Percentiles rank a stretch among this genome's conserved stretches.
Evolutionary conservation across 2,797 vertebrate genomes (phyloP).

Genomic region (Miichthys miiuy): DNA sequence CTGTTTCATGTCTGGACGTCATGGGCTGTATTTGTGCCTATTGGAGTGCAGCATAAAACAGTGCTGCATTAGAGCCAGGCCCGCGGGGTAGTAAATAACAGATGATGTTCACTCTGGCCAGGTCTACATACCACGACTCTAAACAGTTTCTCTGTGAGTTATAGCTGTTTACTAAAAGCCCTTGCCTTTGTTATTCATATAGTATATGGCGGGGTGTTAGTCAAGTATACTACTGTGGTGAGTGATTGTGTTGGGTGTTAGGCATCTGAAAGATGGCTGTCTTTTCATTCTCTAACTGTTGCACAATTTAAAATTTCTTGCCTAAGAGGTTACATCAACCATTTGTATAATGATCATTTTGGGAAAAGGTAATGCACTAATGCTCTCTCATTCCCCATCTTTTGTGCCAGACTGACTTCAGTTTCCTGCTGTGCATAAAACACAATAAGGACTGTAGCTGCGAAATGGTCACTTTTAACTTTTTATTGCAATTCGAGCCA

Average conservation of each 20-base stretch:
- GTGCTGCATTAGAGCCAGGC: conserved; percentile 66
- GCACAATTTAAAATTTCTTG: conserved; percentile 48
- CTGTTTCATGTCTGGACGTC: conserved; percentile 80
- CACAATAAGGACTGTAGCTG: conserved; percentile 30
- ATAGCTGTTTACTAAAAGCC: conserved; percentile 84
- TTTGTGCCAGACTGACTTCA: conserved; percentile 44
- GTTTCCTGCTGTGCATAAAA: conserved; percentile 43
- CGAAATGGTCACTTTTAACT: conserved; percentile 47
- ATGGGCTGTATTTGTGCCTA: conserved; percentile 54
- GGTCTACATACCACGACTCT: conserved; percentile 81
- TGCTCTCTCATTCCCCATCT: conserved; percentile 24
- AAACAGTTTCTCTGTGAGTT: conserved; percentile 83
- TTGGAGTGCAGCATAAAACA: conserved; percentile 72
- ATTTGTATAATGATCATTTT: conserved; percentile 49
- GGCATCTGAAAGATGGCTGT: conserved; percentile 29
- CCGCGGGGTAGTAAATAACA: conserved; percentile 81
- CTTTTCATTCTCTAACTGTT: conserved; percentile 50
- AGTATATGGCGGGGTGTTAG: conserved; percentile 68
- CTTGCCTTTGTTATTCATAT: conserved; percentile 79
- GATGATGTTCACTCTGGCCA: conserved; percentile 76
- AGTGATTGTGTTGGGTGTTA: conserved; percentile 42
- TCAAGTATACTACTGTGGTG: conserved; percentile 61
- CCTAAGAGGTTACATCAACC: conserved; percentile 43
- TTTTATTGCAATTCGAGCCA: conserved; percentile 28
- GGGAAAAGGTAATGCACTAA: conserved; percentile 41